A percentile compares a stretch with the other conserved stretches of the same genome.
Evolutionary conservation across 2,888 invertebrate genomes (phyloP).

Genomic region (Pegoplata infirma): DNA sequence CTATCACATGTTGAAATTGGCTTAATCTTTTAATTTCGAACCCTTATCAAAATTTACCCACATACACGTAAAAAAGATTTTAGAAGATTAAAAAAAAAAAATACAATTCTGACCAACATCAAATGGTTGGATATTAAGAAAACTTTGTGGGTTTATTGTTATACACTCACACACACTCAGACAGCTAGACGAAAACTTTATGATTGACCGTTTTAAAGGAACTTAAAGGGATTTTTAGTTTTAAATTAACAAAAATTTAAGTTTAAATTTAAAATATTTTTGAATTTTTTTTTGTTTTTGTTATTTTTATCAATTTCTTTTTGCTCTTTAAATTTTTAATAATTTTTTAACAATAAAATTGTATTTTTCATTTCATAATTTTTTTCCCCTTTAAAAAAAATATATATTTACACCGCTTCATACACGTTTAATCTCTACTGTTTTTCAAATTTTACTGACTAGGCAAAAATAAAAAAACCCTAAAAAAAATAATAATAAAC

Average conservation of each 20-base stretch:
- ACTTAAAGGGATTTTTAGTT: too few relatives aligned
- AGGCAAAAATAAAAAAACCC: neutral
- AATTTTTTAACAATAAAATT: neutral
- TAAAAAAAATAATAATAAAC: constrained; percentile 11
- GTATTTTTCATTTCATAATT: neutral
- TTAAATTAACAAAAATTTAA: too few relatives aligned
- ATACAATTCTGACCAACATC: neutral
- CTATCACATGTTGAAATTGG: constrained; percentile 4
- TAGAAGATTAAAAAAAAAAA: constrained; percentile 3
- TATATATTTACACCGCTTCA: constrained; percentile 17
- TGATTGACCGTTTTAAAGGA: too few relatives aligned
- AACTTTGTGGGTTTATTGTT: constrained; percentile 2
- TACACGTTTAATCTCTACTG: constrained; percentile 43
- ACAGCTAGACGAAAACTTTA: too few relatives aligned
- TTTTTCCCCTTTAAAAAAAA: neutral
- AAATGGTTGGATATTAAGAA: constrained; percentile 9
- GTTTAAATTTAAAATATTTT: too few relatives aligned
- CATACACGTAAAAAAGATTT: neutral
- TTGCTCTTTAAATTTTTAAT: neutral
- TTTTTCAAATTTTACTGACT: constrained; percentile 49
- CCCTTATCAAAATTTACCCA: constrained; percentile 21
- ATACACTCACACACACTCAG: neutral
- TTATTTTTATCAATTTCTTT: too few relatives aligned
- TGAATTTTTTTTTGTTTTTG: neutral
- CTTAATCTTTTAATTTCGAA: constrained; percentile 11